Evolutionary conservation across 2,888 invertebrate species (phyloP).

Genomic region (Dioctria linearis): DNA sequence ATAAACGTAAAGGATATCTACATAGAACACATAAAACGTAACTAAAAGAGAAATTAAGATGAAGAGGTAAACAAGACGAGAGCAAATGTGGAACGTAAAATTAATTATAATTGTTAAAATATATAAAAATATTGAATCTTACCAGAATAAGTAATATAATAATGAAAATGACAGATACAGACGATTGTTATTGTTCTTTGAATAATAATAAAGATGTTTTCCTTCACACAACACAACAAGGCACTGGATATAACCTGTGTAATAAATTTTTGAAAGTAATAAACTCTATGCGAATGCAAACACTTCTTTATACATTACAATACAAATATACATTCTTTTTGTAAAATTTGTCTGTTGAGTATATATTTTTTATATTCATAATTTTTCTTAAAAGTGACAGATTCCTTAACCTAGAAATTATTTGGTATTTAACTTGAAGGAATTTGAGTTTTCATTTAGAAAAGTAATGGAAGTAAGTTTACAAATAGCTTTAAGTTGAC

Average conservation of each 20-base stretch:
- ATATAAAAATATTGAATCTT: background rate
- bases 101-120: background rate
- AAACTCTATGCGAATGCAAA: constrained; percentile 30
- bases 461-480: no score
- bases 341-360: constrained; percentile 17
- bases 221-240: constrained; percentile 36
- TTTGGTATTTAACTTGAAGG: constrained; percentile 43
- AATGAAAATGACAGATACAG: background rate
- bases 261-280: constrained; percentile 16
- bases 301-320: background rate
- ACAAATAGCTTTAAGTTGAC: no score
- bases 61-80: background rate
- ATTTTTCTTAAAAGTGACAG: background rate
- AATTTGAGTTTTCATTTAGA: background rate
- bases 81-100: background rate
- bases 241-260: constrained; percentile 53
- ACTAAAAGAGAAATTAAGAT: background rate
- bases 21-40: constrained; percentile 14
- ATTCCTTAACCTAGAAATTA: constrained; percentile 34
- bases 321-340: constrained; percentile 8
- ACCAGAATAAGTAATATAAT: background rate
- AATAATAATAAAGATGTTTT: no score
- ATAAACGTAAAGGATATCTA: constrained; percentile 11
- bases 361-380: constrained; percentile 21
- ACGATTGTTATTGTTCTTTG: no score